A percentile compares a stretch with the other conserved stretches of the same genome.
Evolutionary conservation across 2,888 invertebrate species (phyloP).

Genomic region (Lampropteryx suffumata): DNA sequence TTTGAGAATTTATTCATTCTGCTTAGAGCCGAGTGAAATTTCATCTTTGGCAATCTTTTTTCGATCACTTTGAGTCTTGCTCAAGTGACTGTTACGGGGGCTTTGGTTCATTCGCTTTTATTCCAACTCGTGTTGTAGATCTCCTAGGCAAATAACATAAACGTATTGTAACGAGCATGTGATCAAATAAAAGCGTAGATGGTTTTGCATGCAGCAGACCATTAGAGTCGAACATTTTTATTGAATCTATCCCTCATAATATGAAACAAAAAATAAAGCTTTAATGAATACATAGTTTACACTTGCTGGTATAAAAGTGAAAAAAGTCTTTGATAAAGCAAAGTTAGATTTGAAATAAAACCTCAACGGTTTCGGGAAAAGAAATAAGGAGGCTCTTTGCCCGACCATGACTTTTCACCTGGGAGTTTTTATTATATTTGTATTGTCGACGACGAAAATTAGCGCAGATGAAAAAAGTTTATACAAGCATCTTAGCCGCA

Average conservation of each 20-base stretch:
- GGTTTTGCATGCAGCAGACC: too few relatives aligned
- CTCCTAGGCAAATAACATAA: too few relatives aligned
- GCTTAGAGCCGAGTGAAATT: slow-evolving; percentile 19
- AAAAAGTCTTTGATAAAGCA: not conserved
- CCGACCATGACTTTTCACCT: slow-evolving; percentile 4
- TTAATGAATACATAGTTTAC: too few relatives aligned
- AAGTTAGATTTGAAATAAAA: slow-evolving; percentile 6
- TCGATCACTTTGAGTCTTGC: not conserved
- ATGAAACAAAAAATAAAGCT: too few relatives aligned
- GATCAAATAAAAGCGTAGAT: too few relatives aligned
- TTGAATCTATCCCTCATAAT: too few relatives aligned
- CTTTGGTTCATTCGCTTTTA: too few relatives aligned
- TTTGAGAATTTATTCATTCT: not conserved
- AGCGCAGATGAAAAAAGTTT: slow-evolving; percentile 17
- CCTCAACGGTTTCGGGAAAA: not conserved
- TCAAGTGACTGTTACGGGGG: too few relatives aligned
- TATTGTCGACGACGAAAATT: slow-evolving; percentile 7
- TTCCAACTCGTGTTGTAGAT: too few relatives aligned
- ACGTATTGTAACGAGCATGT: too few relatives aligned
- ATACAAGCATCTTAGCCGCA: slow-evolving; percentile 1
- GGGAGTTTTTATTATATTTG: slow-evolving; percentile 17
- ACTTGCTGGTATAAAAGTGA: not conserved
- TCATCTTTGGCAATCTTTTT: slow-evolving; percentile 1
- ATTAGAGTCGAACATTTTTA: too few relatives aligned
- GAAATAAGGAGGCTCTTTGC: slow-evolving; percentile 1